Evolutionary conservation across 2,113 vertebrate genomes (phyloP).

Genomic region (Sarotherodon lohbergeri): DNA sequence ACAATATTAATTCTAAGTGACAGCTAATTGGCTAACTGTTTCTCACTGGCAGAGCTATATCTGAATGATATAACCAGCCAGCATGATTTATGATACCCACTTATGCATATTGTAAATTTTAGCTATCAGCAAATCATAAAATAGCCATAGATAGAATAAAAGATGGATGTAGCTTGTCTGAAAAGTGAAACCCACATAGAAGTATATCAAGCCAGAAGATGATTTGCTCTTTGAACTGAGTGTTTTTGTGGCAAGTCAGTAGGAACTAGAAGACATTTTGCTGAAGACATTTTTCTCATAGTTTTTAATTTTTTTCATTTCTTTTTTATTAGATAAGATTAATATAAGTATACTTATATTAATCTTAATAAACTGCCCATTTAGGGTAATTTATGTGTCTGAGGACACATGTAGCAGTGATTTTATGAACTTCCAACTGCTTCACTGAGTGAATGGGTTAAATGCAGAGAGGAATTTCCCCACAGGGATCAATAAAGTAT

Average conservation of each 20-base stretch:
- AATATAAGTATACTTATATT: background rate
- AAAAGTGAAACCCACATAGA: background rate
- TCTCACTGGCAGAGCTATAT: background rate
- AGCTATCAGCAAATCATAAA: background rate
- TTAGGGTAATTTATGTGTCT: background rate
- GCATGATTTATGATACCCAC: background rate
- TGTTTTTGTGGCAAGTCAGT: background rate
- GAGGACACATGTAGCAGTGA: background rate
- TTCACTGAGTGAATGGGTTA: background rate
- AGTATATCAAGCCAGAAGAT: background rate
- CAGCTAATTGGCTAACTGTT: background rate
- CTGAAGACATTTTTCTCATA: background rate
- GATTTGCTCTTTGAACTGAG: background rate
- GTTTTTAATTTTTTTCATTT: background rate
- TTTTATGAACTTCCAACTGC: background rate
- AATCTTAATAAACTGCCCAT: background rate
- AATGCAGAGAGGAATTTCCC: background rate
- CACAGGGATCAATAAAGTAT: background rate
- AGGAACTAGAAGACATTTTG: background rate
- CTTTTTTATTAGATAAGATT: background rate
- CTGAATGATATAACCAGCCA: background rate
- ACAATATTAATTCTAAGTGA: background rate
- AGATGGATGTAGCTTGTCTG: background rate
- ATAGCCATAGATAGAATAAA: background rate
- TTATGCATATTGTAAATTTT: background rate